These are phyloP conservation scores for Bergia sp. DNA, from an alignment of 92 coral and sea anemone species.

Conservation along the genomic window DNA sequence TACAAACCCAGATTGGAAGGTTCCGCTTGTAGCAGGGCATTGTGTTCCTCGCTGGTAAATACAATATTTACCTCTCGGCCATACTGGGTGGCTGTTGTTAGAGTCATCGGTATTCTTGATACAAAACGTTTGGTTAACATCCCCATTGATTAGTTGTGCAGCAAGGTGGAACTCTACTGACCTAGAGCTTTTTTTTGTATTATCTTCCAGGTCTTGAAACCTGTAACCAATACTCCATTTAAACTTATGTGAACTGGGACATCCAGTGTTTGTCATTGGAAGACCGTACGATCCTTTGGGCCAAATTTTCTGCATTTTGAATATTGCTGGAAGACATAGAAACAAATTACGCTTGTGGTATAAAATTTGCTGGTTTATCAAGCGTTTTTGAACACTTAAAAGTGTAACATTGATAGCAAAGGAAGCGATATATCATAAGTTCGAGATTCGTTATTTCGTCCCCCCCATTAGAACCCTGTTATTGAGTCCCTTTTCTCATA, in stretches of 20 bases:
- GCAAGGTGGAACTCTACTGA: constrained; percentile 14
- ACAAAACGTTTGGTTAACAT: constrained; percentile 18
- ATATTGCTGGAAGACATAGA: neutral
- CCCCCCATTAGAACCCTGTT: too few relatives aligned
- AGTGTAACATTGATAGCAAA: too few relatives aligned
- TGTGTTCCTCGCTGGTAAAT: constrained; percentile 29
- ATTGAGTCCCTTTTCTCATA: too few relatives aligned
- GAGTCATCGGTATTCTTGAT: neutral
- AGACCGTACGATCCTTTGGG: constrained; percentile 20
- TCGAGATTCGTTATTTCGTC: too few relatives aligned
- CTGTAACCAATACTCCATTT: constrained; percentile 28
- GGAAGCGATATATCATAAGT: too few relatives aligned
- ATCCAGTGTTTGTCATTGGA: constrained; percentile 28
- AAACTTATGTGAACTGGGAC: constrained; percentile 19
- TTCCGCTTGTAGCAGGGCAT: constrained; percentile 8
- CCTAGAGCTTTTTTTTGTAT: neutral
- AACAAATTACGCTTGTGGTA: too few relatives aligned
- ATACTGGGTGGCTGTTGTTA: neutral
- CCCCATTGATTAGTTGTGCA: neutral
- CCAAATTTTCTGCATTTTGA: neutral
- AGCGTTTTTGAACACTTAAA: too few relatives aligned
- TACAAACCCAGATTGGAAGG: constrained; percentile 8
- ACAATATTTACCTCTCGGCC: constrained; percentile 32
- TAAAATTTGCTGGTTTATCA: too few relatives aligned
- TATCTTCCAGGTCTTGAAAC: constrained; percentile 19